A percentile compares a stretch with the other conserved stretches of the same genome.
These are phyloP conservation scores for Pseudomyrmex gracilis DNA, from an alignment of 1,140 invertebrate genomes.

Conservation along the genomic window DNA sequence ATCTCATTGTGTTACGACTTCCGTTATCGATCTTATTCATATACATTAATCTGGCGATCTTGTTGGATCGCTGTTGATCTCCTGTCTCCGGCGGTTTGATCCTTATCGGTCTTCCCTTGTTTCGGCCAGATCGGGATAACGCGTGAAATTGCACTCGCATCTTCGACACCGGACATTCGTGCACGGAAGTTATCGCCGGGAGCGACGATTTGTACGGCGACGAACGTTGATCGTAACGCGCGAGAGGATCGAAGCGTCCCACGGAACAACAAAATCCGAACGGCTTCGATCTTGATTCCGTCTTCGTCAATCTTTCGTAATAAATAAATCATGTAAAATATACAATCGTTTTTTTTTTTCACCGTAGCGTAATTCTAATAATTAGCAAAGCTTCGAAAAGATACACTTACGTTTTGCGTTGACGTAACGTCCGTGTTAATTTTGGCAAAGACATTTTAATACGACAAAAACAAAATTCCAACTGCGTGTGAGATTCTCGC, in stretches of 20 bases:
- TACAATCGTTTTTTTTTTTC: not conserved
- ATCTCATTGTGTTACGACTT: slow-evolving; percentile 27
- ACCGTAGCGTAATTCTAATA: too few species aligned
- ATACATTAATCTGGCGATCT: not conserved
- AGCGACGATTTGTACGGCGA: slow-evolving; percentile 54
- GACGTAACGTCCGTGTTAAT: too few species aligned
- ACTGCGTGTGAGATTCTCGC: too few species aligned
- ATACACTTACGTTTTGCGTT: too few species aligned
- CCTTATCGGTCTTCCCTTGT: slow-evolving; percentile 3
- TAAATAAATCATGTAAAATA: not conserved
- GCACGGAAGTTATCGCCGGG: slow-evolving; percentile 31
- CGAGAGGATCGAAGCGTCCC: slow-evolving; percentile 54
- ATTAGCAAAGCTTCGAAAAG: too few species aligned
- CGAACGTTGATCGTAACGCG: slow-evolving; percentile 59
- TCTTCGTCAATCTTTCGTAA: not conserved
- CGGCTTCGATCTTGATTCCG: slow-evolving; percentile 35
- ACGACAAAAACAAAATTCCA: too few species aligned
- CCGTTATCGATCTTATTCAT: not conserved
- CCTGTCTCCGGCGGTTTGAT: not conserved
- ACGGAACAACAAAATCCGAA: slow-evolving; percentile 68
- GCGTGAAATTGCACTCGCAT: slow-evolving; percentile 57
- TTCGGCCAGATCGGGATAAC: not conserved
- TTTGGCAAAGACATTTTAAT: too few species aligned
- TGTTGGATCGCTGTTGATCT: slow-evolving; percentile 21
- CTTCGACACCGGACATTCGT: slow-evolving; percentile 67